Base-by-base conservation (phyloP, 2,797 vertebrate species). In the Eospalax fontanierii region DNA sequence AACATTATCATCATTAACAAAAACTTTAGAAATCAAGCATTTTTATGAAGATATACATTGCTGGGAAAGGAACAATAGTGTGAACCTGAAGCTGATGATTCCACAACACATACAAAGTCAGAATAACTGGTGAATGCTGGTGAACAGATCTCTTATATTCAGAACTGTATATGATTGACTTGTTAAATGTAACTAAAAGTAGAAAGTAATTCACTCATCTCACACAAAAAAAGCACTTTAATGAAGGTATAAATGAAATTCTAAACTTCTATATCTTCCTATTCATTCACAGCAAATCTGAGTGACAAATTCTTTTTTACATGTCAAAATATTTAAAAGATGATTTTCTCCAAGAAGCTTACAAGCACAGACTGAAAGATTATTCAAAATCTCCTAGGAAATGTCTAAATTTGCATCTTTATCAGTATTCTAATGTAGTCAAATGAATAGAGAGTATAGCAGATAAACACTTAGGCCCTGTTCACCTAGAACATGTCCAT, bases 271-370 rank as follows among this genome's bases (percentile, higher is more conserved):
- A 15, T 87, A 38, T 40, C 50, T 50, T n/a, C 26, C 5, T 57
- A 4, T 54, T 16, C 2, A 33, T 71, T 12, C 70, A 57, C 16
- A 40, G 26, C 30, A 93, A 66, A 89, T 70, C 9, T 73, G 26
- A 70, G 16, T 79, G 73, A 50, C n/a, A 90, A 9, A 57, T 63
- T 63, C 22, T 86, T 89, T 54, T 54, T 54, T 86, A 74, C 7
- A 21, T 68, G 8, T 68, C 50, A 89, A 89, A 89, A 75, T 81
- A 93, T 50, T 95, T 86, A 40, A 83, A 82, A 75, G 30, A 10
- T 83, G 68, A n/a, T 63, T 91, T 94, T 79, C 28, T 89, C 14
- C 50, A 57, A 83, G 8, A 90, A 19, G 6, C 35, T 78, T 57
- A 38, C 6, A 57, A n/a, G 1, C 24, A n/a, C 68, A 21, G 30